Percentiles rank a stretch among this genome's conserved stretches.
Conservation (phyloP, 2,888 invertebrate genomes). For the Scaptomyza cyrtandrae region DNA sequence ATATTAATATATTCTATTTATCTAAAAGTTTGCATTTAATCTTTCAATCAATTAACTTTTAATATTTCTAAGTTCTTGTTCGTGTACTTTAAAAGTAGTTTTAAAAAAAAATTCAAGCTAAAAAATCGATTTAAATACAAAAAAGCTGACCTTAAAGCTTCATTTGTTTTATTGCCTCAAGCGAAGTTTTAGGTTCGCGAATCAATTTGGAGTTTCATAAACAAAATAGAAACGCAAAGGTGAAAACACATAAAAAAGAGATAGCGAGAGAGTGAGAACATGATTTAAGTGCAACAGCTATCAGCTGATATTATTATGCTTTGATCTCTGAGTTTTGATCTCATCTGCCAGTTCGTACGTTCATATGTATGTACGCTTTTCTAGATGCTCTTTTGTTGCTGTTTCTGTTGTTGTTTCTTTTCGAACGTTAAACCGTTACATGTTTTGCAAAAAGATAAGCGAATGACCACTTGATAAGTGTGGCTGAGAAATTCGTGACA, state of each 20-base stretch:
- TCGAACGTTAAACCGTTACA: constrained; percentile 33
- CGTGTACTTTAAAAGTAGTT: too few relatives aligned
- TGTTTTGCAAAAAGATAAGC: constrained; percentile 40
- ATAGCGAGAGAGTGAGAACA: too few relatives aligned
- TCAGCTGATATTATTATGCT: constrained; percentile 17
- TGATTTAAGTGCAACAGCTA: too few relatives aligned
- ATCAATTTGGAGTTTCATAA: not conserved
- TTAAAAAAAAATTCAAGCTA: too few relatives aligned
- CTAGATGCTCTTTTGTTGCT: not conserved
- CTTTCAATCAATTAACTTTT: too few relatives aligned
- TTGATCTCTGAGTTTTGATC: not conserved
- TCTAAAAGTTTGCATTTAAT: too few relatives aligned
- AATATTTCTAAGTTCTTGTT: too few relatives aligned
- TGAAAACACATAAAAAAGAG: too few relatives aligned
- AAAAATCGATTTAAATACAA: too few relatives aligned
- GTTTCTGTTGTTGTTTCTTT: constrained; percentile 17
- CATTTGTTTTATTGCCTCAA: not conserved
- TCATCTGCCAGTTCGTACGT: constrained; percentile 1
- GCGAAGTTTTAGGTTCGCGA: not conserved
- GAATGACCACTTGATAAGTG: constrained; percentile 28
- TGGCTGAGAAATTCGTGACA: constrained; percentile 64
- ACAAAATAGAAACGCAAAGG: too few relatives aligned
- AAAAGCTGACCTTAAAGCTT: not conserved
- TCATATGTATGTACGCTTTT: not conserved
- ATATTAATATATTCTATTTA: too few relatives aligned